Percentiles rank a stretch among this genome's conserved stretches.
These are phyloP conservation scores for Drosophila trichaetosa DNA, from an alignment of 2,888 invertebrate species.

Conservation along the genomic window DNA sequence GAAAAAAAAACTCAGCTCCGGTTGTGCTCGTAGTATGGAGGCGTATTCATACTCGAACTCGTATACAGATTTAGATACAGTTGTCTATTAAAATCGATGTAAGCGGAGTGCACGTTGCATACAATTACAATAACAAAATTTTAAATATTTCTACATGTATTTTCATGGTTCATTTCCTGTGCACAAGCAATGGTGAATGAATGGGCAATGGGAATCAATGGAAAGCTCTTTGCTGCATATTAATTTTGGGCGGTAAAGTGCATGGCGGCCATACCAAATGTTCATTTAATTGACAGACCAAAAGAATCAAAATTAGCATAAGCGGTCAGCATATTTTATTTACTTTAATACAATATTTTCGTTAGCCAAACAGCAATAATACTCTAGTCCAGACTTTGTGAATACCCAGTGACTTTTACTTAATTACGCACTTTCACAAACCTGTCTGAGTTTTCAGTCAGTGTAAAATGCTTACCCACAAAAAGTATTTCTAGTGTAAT, in stretches of 20 bases:
- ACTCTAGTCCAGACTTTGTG: background rate
- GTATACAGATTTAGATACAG: conserved; percentile 52
- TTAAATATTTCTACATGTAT: conserved; percentile 66
- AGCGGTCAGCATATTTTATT: conserved; percentile 48
- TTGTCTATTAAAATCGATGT: conserved; percentile 74
- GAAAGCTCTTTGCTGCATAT: conserved; percentile 71
- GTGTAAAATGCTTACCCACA: too few relatives aligned
- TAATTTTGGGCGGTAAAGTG: conserved; percentile 71
- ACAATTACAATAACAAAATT: conserved; percentile 67
- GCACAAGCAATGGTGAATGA: conserved; percentile 33
- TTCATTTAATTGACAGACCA: conserved; percentile 73
- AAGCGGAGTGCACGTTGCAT: conserved; percentile 61
- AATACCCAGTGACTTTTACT: conserved; percentile 4
- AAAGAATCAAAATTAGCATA: conserved; percentile 65
- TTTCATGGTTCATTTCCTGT: conserved; percentile 78
- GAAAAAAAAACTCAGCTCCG: conserved; percentile 46
- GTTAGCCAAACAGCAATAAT: conserved; percentile 54
- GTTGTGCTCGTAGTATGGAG: conserved; percentile 31
- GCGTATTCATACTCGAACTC: conserved; percentile 24
- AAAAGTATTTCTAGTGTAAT: background rate
- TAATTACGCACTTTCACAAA: background rate
- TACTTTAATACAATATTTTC: conserved; percentile 67
- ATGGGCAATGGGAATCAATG: conserved; percentile 34
- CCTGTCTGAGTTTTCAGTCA: too few relatives aligned
- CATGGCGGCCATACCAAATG: conserved; percentile 79